These are phyloP conservation scores for Myotis davidii DNA, from an alignment of 2,113 vertebrate species.

Conservation along the genomic window DNA sequence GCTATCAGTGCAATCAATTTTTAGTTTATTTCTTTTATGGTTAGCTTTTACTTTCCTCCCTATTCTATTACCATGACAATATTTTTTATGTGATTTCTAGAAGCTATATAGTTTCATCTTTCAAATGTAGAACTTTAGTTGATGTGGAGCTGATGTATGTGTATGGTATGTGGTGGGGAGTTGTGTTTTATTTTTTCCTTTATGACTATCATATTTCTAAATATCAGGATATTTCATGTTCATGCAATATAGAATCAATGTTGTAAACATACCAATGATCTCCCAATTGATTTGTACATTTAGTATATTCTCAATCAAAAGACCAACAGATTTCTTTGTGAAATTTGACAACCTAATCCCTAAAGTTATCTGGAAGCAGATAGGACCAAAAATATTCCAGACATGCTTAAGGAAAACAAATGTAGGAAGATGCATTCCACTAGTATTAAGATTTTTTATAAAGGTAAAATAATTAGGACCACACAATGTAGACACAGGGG, in stretches of 20 bases:
- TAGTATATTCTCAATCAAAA: neutral
- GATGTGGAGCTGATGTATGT: neutral
- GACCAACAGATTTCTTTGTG: neutral
- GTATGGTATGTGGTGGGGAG: neutral
- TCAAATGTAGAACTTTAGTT: neutral
- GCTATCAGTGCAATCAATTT: neutral
- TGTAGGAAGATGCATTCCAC: neutral
- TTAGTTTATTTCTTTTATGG: neutral
- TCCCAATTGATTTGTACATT: neutral
- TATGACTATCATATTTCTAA: neutral
- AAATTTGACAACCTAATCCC: neutral
- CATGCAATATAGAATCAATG: neutral
- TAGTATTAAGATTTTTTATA: neutral
- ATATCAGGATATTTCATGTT: neutral
- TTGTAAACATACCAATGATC: neutral
- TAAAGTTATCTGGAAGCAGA: neutral
- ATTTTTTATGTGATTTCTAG: conserved; percentile 11
- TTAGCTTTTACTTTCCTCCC: neutral
- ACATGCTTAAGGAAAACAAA: neutral
- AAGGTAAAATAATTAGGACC: neutral
- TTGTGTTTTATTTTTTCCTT: neutral
- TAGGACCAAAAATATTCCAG: neutral
- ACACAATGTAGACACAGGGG: neutral
- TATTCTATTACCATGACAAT: neutral
- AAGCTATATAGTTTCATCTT: neutral